Conservation (phyloP, 2,113 vertebrate species). For the Pygoscelis adeliae region DNA sequence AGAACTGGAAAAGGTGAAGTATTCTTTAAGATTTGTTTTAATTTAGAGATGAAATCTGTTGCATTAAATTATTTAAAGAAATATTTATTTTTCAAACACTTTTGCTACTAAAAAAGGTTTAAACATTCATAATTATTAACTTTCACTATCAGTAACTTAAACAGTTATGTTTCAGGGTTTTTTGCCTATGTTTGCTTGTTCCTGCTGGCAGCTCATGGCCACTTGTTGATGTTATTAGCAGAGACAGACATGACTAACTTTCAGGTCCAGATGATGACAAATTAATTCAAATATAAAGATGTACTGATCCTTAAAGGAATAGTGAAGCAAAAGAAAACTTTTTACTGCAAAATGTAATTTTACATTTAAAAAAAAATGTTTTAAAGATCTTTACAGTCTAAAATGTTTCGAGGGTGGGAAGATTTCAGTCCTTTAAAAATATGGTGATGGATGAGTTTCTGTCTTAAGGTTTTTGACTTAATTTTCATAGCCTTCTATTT, state of each 20-base stretch:
- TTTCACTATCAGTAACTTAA: background rate
- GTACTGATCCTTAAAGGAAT: background rate
- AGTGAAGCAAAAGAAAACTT: background rate
- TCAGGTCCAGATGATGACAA: background rate
- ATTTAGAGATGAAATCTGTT: background rate
- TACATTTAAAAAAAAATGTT: background rate
- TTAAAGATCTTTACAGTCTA: background rate
- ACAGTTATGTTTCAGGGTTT: rapidly evolving
- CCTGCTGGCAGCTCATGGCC: background rate
- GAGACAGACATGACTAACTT: background rate
- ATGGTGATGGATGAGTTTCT: background rate
- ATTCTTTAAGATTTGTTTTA: background rate
- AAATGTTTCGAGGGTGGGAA: background rate
- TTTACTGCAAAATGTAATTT: background rate
- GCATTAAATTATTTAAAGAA: background rate
- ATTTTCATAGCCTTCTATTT: background rate
- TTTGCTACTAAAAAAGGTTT: background rate
- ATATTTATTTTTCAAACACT: background rate
- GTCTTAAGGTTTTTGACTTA: background rate
- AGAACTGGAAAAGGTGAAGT: conserved; percentile 93
- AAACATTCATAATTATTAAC: background rate
- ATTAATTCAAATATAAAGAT: background rate
- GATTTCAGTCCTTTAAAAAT: background rate
- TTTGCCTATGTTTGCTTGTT: background rate
- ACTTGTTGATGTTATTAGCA: background rate